Conservation (phyloP, 2,797 vertebrate genomes). For the Danio jaintianensis region DNA sequence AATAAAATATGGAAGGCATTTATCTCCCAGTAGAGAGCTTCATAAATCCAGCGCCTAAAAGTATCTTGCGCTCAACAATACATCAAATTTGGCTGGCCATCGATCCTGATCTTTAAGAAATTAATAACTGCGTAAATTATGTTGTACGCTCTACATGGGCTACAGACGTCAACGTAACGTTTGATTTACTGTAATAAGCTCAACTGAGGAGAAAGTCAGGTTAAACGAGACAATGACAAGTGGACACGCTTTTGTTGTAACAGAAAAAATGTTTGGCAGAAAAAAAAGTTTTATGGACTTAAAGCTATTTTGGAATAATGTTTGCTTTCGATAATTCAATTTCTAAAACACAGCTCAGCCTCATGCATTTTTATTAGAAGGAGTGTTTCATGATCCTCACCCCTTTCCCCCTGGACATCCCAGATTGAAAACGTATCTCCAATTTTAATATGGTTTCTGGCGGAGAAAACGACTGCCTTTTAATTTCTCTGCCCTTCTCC, state of each 20-base stretch:
- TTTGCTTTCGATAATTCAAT: slow-evolving; percentile 87
- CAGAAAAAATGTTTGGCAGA: too few relatives aligned
- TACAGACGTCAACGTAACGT: slow-evolving; percentile 15
- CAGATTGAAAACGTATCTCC: slow-evolving; percentile 49
- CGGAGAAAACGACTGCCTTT: slow-evolving; percentile 32
- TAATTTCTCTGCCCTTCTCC: slow-evolving; percentile 47
- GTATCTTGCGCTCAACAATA: slow-evolving; percentile 76
- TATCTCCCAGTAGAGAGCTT: slow-evolving; percentile 76
- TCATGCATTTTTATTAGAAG: slow-evolving; percentile 80
- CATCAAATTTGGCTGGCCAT: slow-evolving; percentile 77
- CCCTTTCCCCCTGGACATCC: slow-evolving; percentile 19
- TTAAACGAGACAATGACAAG: slow-evolving; percentile 9
- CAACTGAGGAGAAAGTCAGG: slow-evolving; percentile 12
- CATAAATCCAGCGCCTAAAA: slow-evolving; percentile 79
- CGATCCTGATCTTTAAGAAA: slow-evolving; percentile 86
- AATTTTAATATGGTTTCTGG: slow-evolving; percentile 58
- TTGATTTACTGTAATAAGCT: slow-evolving; percentile 23
- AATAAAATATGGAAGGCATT: slow-evolving; percentile 82
- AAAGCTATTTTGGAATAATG: slow-evolving; percentile 80
- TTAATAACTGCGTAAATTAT: slow-evolving; percentile 84
- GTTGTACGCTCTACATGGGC: slow-evolving; percentile 69
- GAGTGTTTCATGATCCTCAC: slow-evolving; percentile 64
- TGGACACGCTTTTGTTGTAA: slow-evolving; percentile 64
- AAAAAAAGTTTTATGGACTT: slow-evolving; percentile 79
- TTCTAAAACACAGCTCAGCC: slow-evolving; percentile 73